Evolutionary conservation across 2,797 vertebrate species (phyloP).

Genomic region (Onychomys arenicola): DNA sequence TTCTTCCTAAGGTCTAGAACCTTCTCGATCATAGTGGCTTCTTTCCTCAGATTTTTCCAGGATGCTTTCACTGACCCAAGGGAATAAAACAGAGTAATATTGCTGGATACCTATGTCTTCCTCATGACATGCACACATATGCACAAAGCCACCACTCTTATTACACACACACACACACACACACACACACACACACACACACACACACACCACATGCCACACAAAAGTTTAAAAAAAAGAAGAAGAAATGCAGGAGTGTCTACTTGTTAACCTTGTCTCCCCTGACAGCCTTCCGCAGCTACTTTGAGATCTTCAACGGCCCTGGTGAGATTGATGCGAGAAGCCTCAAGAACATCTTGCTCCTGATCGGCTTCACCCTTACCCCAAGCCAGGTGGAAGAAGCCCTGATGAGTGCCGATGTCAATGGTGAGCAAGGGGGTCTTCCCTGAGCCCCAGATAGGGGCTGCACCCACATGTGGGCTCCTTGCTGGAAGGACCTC

Average conservation of each 20-base stretch:
- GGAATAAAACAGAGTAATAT: not conserved
- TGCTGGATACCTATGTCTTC: not conserved
- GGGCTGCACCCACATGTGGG: accelerated
- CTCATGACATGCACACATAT: not conserved
- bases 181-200: no score
- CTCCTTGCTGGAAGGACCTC: accelerated
- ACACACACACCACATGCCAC: no score
- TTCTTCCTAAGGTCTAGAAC: not conserved
- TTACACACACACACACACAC: not conserved
- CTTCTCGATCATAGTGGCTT: not conserved
- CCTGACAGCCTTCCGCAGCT: slow-evolving; percentile 76
- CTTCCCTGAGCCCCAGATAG: not conserved
- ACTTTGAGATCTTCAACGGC: slow-evolving; percentile 76
- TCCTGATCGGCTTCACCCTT: slow-evolving; percentile 59
- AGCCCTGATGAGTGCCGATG: slow-evolving; percentile 65
- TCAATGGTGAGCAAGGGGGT: slow-evolving; percentile 60
- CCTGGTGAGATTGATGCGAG: slow-evolving; percentile 20
- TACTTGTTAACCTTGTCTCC: accelerated
- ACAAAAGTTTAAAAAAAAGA: no score
- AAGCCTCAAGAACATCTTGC: slow-evolving; percentile 71
- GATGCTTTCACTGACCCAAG: not conserved
- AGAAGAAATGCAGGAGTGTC: not conserved
- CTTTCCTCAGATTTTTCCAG: not conserved
- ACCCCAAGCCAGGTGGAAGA: slow-evolving; percentile 59
- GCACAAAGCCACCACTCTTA: not conserved